Base-by-base conservation (phyloP, 2,888 invertebrate species). In the Melanostoma scalare region DNA sequence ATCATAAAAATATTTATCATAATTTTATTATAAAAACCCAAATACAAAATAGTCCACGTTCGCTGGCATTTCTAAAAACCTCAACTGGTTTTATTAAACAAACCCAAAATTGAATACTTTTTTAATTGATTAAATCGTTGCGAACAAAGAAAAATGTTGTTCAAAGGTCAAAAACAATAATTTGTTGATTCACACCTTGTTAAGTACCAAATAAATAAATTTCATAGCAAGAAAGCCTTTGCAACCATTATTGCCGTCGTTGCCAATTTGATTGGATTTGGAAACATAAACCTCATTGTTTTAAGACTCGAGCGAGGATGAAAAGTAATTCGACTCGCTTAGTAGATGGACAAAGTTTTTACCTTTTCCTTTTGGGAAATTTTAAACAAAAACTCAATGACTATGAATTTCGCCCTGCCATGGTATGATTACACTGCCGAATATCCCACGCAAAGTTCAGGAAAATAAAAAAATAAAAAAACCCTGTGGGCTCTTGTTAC, bases 171-270 rank as follows among this genome's bases (percentile, higher is more conserved):
- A 63, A 20, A 20, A 20, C 50, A 63, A 63, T 50, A 63, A 63
- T 63, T 63, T 63, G 63, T 63, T 63, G 50, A 63, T 63, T 63
- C 63, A 63, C 63, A 63, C 63, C 63, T 63, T 63, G 63, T 50
- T 63, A 63, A 63, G 50, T 63, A 63, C 50, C 63, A 63, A 50
- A 63, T 63, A 63, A 63, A 63, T 63, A 50, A 20, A 63, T 63
- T 50, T 63, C 63, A n/a, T 50, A 42, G 44, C n/a, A 60, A 10
- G 9, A 58, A 42, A 58, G 42, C 58, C 33, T 60, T 42, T 60
- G 42, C 8, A 61, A 46, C 63, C 63, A 38, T 63, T 63, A 48
- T 50, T 48, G 63, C 46, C 46, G 8, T 6, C 30, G 35, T 63
- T 38, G 38, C 38, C 36, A 36, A 50, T 63, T 63, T 50, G 63